Evolutionary conservation across 2,797 vertebrate species (phyloP).

Genomic region (Tangara arthus): DNA sequence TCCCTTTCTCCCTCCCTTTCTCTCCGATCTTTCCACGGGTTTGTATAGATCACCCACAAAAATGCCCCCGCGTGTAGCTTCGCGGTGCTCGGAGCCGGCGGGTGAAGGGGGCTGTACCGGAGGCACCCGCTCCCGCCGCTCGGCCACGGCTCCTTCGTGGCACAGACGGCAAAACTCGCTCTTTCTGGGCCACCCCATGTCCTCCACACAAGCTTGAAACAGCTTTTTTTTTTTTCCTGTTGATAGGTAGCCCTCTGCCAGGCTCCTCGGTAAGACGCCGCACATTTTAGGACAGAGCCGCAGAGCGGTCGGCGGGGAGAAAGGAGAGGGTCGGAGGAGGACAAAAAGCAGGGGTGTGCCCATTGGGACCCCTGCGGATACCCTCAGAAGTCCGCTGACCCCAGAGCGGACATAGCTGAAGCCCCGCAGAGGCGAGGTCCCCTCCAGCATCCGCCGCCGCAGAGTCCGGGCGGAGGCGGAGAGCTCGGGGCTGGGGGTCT

Average conservation of each 20-base stretch:
- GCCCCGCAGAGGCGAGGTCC: background rate
- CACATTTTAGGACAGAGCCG: background rate
- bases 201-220: background rate
- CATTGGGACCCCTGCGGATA: background rate
- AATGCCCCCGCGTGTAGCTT: background rate
- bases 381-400: background rate
- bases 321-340: background rate
- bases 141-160: too few species aligned
- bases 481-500: background rate
- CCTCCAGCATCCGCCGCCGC: background rate
- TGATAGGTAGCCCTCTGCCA: background rate
- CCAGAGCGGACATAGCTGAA: background rate
- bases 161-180: background rate
- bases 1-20: background rate
- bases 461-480: fast-evolving
- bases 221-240: too few species aligned
- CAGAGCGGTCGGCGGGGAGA: background rate
- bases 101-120: background rate
- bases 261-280: background rate
- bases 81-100: background rate
- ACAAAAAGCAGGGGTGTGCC: background rate
- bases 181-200: background rate
- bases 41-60: background rate
- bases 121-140: background rate
- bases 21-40: background rate